Evolutionary conservation across 2,888 invertebrate genomes (phyloP), one percentile per base, ranked within the genome.

Genomic region (Agrotis puta): DNA sequence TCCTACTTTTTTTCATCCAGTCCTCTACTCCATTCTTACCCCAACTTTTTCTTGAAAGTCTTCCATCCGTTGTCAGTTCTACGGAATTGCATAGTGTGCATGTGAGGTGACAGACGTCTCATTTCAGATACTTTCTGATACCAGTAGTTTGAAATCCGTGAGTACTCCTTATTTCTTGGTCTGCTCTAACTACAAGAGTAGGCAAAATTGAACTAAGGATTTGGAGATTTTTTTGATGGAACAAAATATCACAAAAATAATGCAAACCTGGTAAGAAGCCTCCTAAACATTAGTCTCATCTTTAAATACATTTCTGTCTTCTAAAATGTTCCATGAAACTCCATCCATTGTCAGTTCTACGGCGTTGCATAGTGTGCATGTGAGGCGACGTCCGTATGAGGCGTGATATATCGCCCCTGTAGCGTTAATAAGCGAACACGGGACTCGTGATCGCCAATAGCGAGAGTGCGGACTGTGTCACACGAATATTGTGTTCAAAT

Each of bases 341-440:
- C 3, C 6, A 13, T 39, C 51, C 24, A 64, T 79, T 78, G 81
- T 77, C 77, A 72, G 70, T 81, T 81, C 84, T 89, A 84, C 86
- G 84, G 85, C 74, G 84, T 83, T 88, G 85, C 85, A 64, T 70
- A 61, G 82, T 72, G 62, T 75, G 57, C 61, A 76, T 85, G 86
- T 83, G 86, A 87, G 84, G 71, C 86, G 88, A 87, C 88, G 90
- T 88, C 88, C 92, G 92, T 94, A 93, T 94, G 93, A 93, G 88
- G 92, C 93, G 95, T 95, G 95, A 95, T 95, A 94, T 95, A 95
- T 95, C 94, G 94, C 92, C 94, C 88, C 93, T 92, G 93, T 92
- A 92, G 94, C 94, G 95, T 95, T 95, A 95, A 95, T 95, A 95
- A 95, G 95, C 91, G 94, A 92, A 95, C 95, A 94, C 90, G 88